Evolutionary conservation across 2,797 vertebrate genomes (phyloP).

Genomic region (Pangasius mekongensis): DNA sequence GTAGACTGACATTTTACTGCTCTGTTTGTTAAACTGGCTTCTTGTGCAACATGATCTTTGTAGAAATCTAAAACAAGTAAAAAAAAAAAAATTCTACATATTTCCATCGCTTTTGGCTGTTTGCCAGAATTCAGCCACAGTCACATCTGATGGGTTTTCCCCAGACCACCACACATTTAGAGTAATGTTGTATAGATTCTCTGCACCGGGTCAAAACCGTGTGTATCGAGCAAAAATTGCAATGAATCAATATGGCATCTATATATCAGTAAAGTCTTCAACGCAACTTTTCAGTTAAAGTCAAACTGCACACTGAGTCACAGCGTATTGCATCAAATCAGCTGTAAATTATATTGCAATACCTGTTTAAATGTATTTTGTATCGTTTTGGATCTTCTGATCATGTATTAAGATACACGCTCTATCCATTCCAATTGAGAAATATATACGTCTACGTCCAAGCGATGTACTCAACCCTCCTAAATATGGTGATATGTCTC

Average conservation of each 20-base stretch:
- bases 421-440: not conserved
- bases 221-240: not conserved
- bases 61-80: not conserved
- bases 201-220: not conserved
- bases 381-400: not conserved
- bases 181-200: not conserved
- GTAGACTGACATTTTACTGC: not conserved
- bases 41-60: not conserved
- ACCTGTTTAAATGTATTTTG: not conserved
- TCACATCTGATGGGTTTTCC: not conserved
- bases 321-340: not conserved
- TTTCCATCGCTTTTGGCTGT: not conserved
- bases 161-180: conserved; percentile 4
- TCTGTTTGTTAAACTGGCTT: not conserved
- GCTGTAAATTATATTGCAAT: not conserved
- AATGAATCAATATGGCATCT: not conserved
- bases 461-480: too few species aligned
- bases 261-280: not conserved
- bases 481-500: not conserved
- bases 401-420: not conserved
- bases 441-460: not conserved
- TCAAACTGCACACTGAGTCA: not conserved
- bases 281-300: not conserved
- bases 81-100: not conserved
- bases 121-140: not conserved